A percentile compares a stretch with the other conserved stretches of the same genome.
These are phyloP conservation scores for Parnassius smintheus DNA, from an alignment of 2,888 invertebrate genomes.

Conservation along the genomic window DNA sequence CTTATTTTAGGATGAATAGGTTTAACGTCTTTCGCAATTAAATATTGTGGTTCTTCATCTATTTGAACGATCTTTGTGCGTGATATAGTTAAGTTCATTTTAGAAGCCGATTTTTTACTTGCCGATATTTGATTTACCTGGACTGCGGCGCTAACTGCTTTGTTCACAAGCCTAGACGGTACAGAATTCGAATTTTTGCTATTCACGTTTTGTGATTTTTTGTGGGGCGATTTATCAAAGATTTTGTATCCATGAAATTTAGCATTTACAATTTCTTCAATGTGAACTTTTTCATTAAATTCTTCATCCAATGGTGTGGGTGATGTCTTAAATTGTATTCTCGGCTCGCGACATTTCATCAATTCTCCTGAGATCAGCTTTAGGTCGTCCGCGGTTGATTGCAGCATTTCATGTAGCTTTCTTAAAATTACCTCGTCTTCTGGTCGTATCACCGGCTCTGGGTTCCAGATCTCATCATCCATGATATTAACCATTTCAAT, in stretches of 20 bases:
- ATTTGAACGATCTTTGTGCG: conserved; percentile 60
- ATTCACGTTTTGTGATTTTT: conserved; percentile 25
- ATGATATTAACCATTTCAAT: conserved; percentile 71
- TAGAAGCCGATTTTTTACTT: conserved; percentile 40
- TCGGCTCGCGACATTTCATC: conserved; percentile 58
- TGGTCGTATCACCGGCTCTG: conserved; percentile 65
- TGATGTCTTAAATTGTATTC: conserved; percentile 53
- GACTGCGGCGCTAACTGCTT: conserved; percentile 42
- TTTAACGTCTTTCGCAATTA: conserved; percentile 40
- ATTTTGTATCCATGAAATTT: conserved; percentile 72
- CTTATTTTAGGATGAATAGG: conserved; percentile 43
- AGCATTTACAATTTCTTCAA: conserved; percentile 74
- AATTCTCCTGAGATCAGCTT: conserved; percentile 69
- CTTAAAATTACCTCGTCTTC: conserved; percentile 71
- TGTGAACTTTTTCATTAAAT: conserved; percentile 73
- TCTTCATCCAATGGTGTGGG: conserved; percentile 71
- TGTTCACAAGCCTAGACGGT: conserved; percentile 36
- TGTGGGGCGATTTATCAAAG: conserved; percentile 41
- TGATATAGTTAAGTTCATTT: conserved; percentile 53
- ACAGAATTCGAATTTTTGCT: conserved; percentile 25
- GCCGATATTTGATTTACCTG: conserved; percentile 41
- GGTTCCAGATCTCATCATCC: conserved; percentile 69
- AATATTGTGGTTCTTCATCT: conserved; percentile 41
- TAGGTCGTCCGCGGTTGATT: conserved; percentile 72
- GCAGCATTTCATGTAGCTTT: conserved; percentile 72